These are phyloP conservation scores for Pogonocherus hispidulus DNA, from an alignment of 2,888 invertebrate genomes.

Conservation along the genomic window DNA sequence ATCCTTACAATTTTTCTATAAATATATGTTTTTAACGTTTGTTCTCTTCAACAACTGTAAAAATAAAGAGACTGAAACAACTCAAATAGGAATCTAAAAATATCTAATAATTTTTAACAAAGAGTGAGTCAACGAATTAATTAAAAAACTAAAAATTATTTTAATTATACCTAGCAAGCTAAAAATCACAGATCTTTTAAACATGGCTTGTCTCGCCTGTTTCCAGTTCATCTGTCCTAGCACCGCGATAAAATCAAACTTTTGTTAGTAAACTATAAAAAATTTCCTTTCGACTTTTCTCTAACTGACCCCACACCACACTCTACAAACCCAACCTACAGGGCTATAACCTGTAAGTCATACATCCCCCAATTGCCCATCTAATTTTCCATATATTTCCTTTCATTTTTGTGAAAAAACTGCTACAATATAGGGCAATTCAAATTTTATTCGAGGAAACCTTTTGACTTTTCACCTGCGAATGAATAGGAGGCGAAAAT, in stretches of 20 bases:
- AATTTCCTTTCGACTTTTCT: slow-evolving; percentile 6
- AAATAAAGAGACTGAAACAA: slow-evolving; percentile 18
- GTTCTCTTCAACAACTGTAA: slow-evolving; percentile 16
- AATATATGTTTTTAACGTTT: slow-evolving; percentile 5
- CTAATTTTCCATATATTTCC: too few species aligned
- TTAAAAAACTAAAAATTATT: slow-evolving; percentile 42
- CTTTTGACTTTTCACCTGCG: too few species aligned
- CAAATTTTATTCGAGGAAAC: too few species aligned
- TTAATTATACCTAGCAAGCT: slow-evolving; percentile 53
- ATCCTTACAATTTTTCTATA: slow-evolving; percentile 9
- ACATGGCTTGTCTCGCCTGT: slow-evolving; percentile 49
- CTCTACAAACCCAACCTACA: background rate
- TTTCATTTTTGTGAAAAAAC: too few species aligned
- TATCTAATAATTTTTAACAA: slow-evolving; percentile 22
- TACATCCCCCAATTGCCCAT: too few species aligned
- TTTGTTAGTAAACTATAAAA: slow-evolving; percentile 33
- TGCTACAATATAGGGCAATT: too few species aligned
- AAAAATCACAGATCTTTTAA: slow-evolving; percentile 58
- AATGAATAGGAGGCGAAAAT: too few species aligned
- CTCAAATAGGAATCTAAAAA: slow-evolving; percentile 12
- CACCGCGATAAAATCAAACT: slow-evolving; percentile 43
- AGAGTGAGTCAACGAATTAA: slow-evolving; percentile 22
- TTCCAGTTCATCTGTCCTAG: slow-evolving; percentile 54
- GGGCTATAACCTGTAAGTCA: too few species aligned
- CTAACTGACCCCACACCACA: slow-evolving; percentile 2